phyloP scores from a whole-genome alignment of 2,797 vertebrate species.

The Parotocinclus haroldoi region DNA sequence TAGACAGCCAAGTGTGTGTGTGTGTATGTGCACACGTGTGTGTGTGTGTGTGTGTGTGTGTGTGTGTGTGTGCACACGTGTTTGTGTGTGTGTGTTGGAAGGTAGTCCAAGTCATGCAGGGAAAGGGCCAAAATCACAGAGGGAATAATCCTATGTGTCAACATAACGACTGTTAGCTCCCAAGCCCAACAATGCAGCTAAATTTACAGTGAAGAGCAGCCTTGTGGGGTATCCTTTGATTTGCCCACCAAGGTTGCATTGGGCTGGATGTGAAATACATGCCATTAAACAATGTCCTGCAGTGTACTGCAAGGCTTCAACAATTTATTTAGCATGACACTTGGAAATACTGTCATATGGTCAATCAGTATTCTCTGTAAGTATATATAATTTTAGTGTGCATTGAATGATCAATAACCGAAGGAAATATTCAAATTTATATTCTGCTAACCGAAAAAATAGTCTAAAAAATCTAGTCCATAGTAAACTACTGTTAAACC shows the following conservation, averaged over 20 bases:
- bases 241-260: slow-evolving; percentile 46
- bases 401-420: no score
- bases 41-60: slow-evolving; percentile 8
- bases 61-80: slow-evolving; percentile 47
- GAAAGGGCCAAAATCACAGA: slow-evolving; percentile 67
- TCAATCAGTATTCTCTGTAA: no score
- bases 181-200: slow-evolving; percentile 54
- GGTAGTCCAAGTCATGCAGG: slow-evolving; percentile 69
- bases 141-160: slow-evolving; percentile 74
- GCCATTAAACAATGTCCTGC: slow-evolving; percentile 43
- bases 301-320: slow-evolving; percentile 10
- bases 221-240: slow-evolving; percentile 57
- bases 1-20: neutral
- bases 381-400: no score
- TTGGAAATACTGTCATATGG: no score
- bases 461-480: no score
- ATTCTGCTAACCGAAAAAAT: no score
- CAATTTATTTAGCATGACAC: no score
- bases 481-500: no score
- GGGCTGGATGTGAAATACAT: slow-evolving; percentile 37
- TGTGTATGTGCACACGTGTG: slow-evolving; percentile 49
- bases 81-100: slow-evolving; percentile 42
- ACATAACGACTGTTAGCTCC: slow-evolving; percentile 63
- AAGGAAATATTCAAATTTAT: no score
- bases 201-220: slow-evolving; percentile 63